phyloP scores from a whole-genome alignment of 1,140 invertebrate species.

The Musca vetustissima region DNA sequence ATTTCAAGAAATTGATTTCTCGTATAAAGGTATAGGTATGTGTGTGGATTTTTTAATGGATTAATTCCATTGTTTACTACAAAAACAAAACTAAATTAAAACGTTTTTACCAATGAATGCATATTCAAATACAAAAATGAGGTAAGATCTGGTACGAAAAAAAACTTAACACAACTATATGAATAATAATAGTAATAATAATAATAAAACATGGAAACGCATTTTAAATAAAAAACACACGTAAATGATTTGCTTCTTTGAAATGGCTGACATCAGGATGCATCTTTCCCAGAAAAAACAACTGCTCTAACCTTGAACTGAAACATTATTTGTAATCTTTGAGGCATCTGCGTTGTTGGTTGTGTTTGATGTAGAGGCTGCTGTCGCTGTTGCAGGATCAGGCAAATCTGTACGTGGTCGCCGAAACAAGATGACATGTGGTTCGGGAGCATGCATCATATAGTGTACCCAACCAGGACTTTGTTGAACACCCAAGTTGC shows the following conservation, averaged over 20 bases:
- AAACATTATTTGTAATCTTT: constrained; percentile 24
- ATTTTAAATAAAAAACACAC: background rate
- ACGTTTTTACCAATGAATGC: too few relatives aligned
- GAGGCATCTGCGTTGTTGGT: background rate
- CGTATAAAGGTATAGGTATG: too few relatives aligned
- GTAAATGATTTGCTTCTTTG: background rate
- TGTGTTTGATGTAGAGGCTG: background rate
- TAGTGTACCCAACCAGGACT: constrained; percentile 77
- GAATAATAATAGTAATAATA: too few relatives aligned
- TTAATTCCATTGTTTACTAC: too few relatives aligned
- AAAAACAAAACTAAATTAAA: too few relatives aligned
- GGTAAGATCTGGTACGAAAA: too few relatives aligned
- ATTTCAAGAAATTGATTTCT: too few relatives aligned
- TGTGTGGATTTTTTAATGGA: too few relatives aligned
- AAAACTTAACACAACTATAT: constrained; percentile 1
- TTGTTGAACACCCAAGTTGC: constrained; percentile 92
- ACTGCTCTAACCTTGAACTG: constrained; percentile 23
- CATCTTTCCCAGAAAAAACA: background rate
- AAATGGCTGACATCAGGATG: background rate
- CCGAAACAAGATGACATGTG: constrained; percentile 66
- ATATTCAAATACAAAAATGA: too few relatives aligned
- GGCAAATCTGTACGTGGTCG: constrained; percentile 51
- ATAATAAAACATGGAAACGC: too few relatives aligned
- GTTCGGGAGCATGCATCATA: constrained; percentile 90
- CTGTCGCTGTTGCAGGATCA: background rate